These are phyloP conservation scores for Unio delphinus DNA, from an alignment of 2,888 invertebrate genomes.

Conservation along the genomic window DNA sequence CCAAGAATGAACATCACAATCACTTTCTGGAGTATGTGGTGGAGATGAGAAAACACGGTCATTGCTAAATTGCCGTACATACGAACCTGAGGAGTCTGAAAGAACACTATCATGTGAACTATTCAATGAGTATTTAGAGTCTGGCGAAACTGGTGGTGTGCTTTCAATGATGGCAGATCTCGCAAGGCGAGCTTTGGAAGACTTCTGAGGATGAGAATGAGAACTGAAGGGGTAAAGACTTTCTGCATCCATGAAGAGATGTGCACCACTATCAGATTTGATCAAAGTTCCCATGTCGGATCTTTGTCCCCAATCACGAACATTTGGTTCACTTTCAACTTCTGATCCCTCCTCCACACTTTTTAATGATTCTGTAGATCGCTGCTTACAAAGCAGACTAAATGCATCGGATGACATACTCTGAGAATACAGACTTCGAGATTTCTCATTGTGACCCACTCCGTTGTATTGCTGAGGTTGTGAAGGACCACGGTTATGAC, in stretches of 20 bases:
- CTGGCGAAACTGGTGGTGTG: conserved; percentile 55
- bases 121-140: conserved; percentile 51
- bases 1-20: conserved; percentile 35
- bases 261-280: conserved; percentile 64
- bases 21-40: conserved; percentile 37
- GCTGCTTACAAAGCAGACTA: conserved; percentile 17
- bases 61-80: conserved; percentile 36
- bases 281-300: conserved; percentile 37
- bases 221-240: conserved; percentile 30
- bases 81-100: conserved; percentile 52
- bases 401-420: conserved; percentile 13
- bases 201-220: conserved; percentile 16
- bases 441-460: neutral
- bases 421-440: conserved; percentile 5
- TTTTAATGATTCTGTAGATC: conserved; percentile 49
- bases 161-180: conserved; percentile 46
- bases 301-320: conserved; percentile 12
- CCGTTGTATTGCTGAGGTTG: conserved; percentile 1
- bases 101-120: conserved; percentile 57
- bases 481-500: conserved; percentile 9
- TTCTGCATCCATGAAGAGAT: conserved; percentile 55
- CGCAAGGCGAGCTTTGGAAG: conserved; percentile 22
- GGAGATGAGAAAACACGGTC: conserved; percentile 31
- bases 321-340: conserved; percentile 22
- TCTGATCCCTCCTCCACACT: conserved; percentile 52